Conservation (phyloP, 2,797 vertebrate species). For the Cryptoprocta ferox region DNA sequence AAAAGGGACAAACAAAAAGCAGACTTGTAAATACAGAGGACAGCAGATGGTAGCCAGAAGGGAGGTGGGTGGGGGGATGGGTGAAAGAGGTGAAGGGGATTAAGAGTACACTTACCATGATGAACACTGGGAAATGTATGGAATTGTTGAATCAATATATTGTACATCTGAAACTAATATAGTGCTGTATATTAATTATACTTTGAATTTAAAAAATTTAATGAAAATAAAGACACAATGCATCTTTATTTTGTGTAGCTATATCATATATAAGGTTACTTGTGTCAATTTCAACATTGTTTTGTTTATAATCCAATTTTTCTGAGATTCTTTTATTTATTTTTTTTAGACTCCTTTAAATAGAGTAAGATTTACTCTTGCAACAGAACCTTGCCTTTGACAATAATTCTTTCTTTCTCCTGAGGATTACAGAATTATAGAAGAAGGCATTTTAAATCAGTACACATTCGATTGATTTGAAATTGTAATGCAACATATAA, state of each 20-base stretch:
- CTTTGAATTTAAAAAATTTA: not conserved
- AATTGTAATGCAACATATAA: constrained; percentile 13
- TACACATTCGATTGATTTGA: not conserved
- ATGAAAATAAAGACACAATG: not conserved
- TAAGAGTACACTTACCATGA: not conserved
- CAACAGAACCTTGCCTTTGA: not conserved
- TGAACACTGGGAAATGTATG: not conserved
- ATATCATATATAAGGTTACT: not conserved
- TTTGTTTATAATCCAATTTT: not conserved
- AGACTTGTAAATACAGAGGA: not conserved
- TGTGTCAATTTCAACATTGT: not conserved
- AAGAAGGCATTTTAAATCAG: not conserved
- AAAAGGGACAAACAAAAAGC: not conserved
- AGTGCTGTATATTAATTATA: not conserved
- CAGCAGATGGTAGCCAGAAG: not conserved
- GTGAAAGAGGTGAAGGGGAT: not conserved
- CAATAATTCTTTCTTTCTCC: not conserved
- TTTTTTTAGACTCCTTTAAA: not conserved
- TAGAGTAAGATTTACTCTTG: not conserved
- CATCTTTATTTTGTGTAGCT: not conserved
- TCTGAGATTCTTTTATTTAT: not conserved
- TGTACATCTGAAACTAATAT: not conserved
- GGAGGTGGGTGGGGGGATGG: too few relatives aligned
- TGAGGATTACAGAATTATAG: not conserved
- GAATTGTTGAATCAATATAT: not conserved